Base-by-base conservation (phyloP, 2,888 invertebrate species). In the Morpho deidamia region DNA sequence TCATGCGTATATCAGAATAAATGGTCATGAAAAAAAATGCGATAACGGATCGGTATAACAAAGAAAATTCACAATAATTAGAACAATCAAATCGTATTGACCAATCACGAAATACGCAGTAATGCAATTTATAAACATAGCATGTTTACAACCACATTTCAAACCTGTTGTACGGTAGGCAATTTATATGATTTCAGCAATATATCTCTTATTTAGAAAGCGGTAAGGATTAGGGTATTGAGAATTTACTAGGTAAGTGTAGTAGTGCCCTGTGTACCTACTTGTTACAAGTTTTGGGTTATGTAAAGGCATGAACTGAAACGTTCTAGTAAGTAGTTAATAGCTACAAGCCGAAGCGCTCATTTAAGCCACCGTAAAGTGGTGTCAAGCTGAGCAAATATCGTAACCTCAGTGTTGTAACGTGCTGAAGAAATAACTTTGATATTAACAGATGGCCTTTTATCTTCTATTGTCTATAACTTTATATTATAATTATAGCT, bases 41-140 rank as follows among this genome's bases (percentile, higher is more conserved):
- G 66, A 70, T 70, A 71, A 69, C 65, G 61, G 55, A 53, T 48
- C 58, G 51, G 55, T 60, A 62, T 65, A 71, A 71, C 71, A 70
- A 71, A 71, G 71, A 70, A 76, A 75, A 75, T 72, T 76, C 74
- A 66, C 63, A 75, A 76, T 76, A 81, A 79, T 77, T 75, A 74
- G 76, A 74, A 79, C 81, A 81, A 82, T 82, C 78, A 79, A 78
- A 74, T 74, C 63, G 65, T 62, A 67, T 64, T 64, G 73, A 72
- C 72, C 74, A 72, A 71, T 74, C 65, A 69, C 63, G 71, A 76
- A 81, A 78, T 76, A 56, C 72, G 74, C 54, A 56, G 75, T 72
- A 83, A 80, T 77, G 79, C 76, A 75, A 79, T 88, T 87, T 82
- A 79, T 83, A 88, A 88, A 87, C 85, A 86, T 63, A 58, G 60